Percentiles rank a stretch among this genome's conserved stretches.
phyloP scores from a whole-genome alignment of 2,888 invertebrate species.

The Epirrita christyi region DNA sequence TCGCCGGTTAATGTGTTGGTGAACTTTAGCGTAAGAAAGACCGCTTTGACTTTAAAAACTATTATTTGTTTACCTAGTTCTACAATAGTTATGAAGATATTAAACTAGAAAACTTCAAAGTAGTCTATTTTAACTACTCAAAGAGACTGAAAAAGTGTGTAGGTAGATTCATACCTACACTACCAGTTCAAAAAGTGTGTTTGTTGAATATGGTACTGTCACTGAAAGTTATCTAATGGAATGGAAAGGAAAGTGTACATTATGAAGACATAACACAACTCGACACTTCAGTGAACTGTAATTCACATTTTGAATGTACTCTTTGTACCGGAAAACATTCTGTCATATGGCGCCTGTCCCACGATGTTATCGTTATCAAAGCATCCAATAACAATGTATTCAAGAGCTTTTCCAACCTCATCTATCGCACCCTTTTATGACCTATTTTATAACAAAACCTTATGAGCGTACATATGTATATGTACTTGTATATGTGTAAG shows the following conservation, averaged over 20 bases:
- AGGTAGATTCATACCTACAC: too few relatives aligned
- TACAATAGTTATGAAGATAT: too few relatives aligned
- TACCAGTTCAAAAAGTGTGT: too few relatives aligned
- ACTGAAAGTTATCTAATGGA: conserved; percentile 23
- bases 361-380: conserved; percentile 45
- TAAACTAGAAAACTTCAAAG: too few relatives aligned
- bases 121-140: too few relatives aligned
- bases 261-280: conserved; percentile 20
- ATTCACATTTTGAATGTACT: not conserved
- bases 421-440: conserved; percentile 2
- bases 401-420: conserved; percentile 32
- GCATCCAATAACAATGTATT: conserved; percentile 42
- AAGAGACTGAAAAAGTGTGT: too few relatives aligned
- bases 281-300: conserved; percentile 29
- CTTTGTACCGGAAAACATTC: conserved; percentile 5
- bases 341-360: conserved; percentile 45
- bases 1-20: too few relatives aligned
- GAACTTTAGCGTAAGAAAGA: too few relatives aligned
- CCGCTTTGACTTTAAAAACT: too few relatives aligned
- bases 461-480: too few relatives aligned
- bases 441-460: conserved; percentile 6
- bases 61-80: too few relatives aligned
- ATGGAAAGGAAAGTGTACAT: conserved; percentile 14
- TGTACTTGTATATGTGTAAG: too few relatives aligned
- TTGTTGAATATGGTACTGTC: not conserved